Conservation (phyloP, 2,797 vertebrate genomes). For the Pogonophryne albipinna region DNA sequence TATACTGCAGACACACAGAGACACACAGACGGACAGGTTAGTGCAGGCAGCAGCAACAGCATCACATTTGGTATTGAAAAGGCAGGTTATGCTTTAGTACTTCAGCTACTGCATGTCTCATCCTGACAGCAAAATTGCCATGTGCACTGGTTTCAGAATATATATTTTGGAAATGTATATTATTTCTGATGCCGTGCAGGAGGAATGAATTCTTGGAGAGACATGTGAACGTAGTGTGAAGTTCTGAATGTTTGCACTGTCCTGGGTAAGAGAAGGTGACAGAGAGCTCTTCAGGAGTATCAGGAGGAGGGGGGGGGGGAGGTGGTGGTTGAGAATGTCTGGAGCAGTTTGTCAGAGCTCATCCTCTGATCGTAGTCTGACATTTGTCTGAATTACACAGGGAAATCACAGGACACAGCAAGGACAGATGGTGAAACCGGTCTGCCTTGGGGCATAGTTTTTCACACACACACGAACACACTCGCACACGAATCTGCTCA, state of each 20-base stretch:
- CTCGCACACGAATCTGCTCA: neutral
- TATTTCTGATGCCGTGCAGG: neutral
- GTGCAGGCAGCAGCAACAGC: slow-evolving; percentile 1
- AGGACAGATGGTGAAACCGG: slow-evolving; percentile 76
- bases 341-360: slow-evolving; percentile 72
- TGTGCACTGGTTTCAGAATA: slow-evolving; percentile 9
- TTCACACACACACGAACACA: slow-evolving; percentile 19
- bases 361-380: slow-evolving; percentile 68
- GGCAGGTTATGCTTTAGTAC: neutral
- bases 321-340: slow-evolving; percentile 44
- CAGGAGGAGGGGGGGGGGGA: neutral
- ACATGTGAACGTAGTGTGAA: slow-evolving; percentile 12
- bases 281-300: slow-evolving; percentile 37
- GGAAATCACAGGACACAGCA: slow-evolving; percentile 73
- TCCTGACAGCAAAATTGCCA: neutral
- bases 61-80: slow-evolving; percentile 13
- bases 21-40: slow-evolving; percentile 54
- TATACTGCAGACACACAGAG: slow-evolving; percentile 86
- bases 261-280: slow-evolving; percentile 41
- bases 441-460: slow-evolving; percentile 57
- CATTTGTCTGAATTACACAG: slow-evolving; percentile 79
- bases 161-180: slow-evolving; percentile 1
- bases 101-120: neutral
- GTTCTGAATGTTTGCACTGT: slow-evolving; percentile 39
- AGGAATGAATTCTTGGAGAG: slow-evolving; percentile 7